Evolutionary conservation across 2,113 vertebrate genomes (phyloP).

Genomic region (Piprites chloris): DNA sequence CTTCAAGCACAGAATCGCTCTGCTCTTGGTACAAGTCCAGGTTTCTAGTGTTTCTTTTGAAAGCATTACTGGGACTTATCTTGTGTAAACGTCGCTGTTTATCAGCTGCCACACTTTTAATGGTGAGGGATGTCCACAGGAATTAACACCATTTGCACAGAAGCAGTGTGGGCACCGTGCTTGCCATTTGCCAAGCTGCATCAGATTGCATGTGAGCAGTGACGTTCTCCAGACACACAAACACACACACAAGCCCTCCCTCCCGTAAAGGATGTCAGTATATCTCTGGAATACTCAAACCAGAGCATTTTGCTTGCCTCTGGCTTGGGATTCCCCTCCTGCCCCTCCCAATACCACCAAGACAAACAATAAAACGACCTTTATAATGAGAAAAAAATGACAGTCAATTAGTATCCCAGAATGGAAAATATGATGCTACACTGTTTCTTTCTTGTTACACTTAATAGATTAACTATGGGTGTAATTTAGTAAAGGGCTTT

Average conservation of each 20-base stretch:
- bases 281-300: neutral
- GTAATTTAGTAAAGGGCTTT: constrained; percentile 28
- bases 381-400: constrained; percentile 17
- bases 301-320: neutral
- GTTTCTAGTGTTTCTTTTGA: neutral
- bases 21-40: neutral
- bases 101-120: constrained; percentile 13
- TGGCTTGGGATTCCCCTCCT: neutral
- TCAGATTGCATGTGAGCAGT: neutral
- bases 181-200: neutral
- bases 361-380: constrained; percentile 2
- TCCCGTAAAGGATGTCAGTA: neutral
- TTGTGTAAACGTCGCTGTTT: neutral
- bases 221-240: neutral
- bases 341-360: neutral
- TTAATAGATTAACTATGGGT: constrained; percentile 51
- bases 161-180: neutral
- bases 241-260: too few species aligned
- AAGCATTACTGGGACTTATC: neutral
- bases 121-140: constrained; percentile 20
- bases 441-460: neutral
- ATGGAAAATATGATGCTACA: constrained; percentile 31
- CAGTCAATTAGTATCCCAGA: neutral
- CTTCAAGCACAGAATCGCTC: neutral
- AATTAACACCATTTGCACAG: constrained; percentile 26